Evolutionary conservation across 1,140 invertebrate genomes (phyloP), one percentile per base, ranked within the genome.

Genomic region (Neodiprion pinetum): DNA sequence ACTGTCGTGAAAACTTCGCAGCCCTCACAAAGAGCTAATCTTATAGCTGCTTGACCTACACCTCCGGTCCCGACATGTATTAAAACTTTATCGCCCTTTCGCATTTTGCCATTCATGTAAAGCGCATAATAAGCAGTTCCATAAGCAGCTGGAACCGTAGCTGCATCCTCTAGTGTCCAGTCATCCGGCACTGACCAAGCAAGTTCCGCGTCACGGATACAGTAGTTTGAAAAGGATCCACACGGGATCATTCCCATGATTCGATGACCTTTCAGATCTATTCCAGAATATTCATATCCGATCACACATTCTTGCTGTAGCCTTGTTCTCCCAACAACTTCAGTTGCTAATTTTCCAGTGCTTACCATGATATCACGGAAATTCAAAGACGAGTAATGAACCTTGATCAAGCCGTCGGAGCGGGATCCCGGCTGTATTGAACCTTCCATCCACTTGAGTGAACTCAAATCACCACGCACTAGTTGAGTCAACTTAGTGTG

Each of bases 91-190:
- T 95, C 92, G 1, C 92, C 92, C 76, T 89, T 89, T 71, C 89
- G 89, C 75, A 95, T 89, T 53, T 88, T 85, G 40, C 91, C 89
- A 73, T 79, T 85, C 0, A 83, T 53, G 61, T 92, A 89, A 73
- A 99, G 90, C 9, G 96, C 94, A 83, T 96, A 96, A 77, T 96
- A 95, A 2, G 93, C 95, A 0, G 96, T 98, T 67, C 91, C 91
- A 82, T 97, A 98, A 7, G 95, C 95, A 1, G 94, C 93, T 4
- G 97, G 97, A 0, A 98, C 91, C 0, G 96, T 96, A 0, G 95
- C 95, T 1, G 96, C 97, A 67, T 98, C 95, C 81, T 95, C 93
- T 23, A 98, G 86, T 1, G 90, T 91, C 96, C 96, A 98, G 7
- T 91, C 80, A 1, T 95, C 91, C 4, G 97, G 97, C 21, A 98